Conservation (phyloP, 2,888 invertebrate species). For the Nemurella pictetii region DNA sequence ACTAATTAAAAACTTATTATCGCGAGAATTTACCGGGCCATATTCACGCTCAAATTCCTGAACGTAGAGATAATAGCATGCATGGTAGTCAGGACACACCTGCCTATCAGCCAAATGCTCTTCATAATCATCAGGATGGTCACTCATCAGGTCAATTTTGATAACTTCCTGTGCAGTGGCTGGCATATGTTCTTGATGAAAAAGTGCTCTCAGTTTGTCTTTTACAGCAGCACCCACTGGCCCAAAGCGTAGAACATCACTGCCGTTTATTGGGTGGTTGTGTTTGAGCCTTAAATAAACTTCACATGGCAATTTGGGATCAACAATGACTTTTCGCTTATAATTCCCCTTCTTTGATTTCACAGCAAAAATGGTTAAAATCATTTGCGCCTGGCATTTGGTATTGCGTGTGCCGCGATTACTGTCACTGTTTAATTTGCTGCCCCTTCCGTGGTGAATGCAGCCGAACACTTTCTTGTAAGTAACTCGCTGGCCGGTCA, state of each 20-base stretch:
- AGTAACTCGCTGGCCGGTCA: not conserved
- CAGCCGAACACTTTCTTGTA: not conserved
- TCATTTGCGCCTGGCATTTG: not conserved
- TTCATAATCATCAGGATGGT: not conserved
- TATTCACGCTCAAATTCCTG: not conserved
- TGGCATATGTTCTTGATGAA: not conserved
- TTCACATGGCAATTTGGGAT: not conserved
- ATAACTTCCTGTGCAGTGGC: not conserved
- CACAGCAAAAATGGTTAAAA: not conserved
- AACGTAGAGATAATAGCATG: not conserved
- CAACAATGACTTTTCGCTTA: too few species aligned
- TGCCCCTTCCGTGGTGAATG: not conserved
- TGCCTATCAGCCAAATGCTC: not conserved
- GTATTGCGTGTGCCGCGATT: not conserved
- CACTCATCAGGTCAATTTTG: not conserved
- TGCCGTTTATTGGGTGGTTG: not conserved
- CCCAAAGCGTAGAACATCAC: conserved; percentile 3
- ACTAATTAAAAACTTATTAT: not conserved
- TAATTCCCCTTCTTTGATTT: too few species aligned
- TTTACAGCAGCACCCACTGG: not conserved
- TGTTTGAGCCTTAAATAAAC: not conserved
- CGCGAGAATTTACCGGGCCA: not conserved
- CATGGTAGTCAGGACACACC: not conserved
- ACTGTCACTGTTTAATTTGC: not conserved
- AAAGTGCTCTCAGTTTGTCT: not conserved